These are phyloP conservation scores for Schizothorax lantsangensis DNA, from an alignment of 2,797 vertebrate species.

Conservation along the genomic window DNA sequence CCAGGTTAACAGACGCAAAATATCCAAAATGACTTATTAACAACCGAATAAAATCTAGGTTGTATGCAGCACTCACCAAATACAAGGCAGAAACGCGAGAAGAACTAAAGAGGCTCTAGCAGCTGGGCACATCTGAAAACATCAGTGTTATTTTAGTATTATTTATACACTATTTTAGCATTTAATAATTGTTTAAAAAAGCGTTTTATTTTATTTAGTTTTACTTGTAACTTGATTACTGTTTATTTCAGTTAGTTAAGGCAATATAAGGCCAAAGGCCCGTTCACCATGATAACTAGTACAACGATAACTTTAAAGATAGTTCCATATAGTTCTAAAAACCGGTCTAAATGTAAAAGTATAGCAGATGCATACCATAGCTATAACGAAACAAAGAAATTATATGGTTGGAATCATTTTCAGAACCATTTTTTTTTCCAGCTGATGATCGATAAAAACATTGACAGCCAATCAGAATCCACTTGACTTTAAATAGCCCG, in stretches of 20 bases:
- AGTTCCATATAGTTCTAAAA: too few species aligned
- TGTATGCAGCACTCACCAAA: slow-evolving; percentile 62
- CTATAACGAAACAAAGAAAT: too few species aligned
- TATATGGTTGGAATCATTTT: too few species aligned
- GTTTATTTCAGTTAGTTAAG: neutral
- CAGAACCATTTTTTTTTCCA: too few species aligned
- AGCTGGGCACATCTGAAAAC: slow-evolving; percentile 58
- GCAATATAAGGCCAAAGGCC: neutral
- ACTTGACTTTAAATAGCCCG: too few species aligned
- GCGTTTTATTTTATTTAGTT: neutral
- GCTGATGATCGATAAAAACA: too few species aligned
- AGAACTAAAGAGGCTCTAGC: slow-evolving; percentile 49
- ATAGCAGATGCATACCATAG: too few species aligned
- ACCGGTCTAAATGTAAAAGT: neutral
- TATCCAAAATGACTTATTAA: neutral
- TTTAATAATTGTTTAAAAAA: neutral
- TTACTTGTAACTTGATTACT: neutral
- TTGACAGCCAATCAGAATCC: neutral
- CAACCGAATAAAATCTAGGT: neutral
- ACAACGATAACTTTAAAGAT: neutral
- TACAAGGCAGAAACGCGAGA: slow-evolving; percentile 54
- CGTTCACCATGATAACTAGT: too few species aligned
- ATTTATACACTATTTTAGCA: neutral
- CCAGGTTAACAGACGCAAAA: neutral
- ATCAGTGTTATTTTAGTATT: neutral